Evolutionary conservation across 92 coral and sea anemone species (phyloP).

Genomic region (Zoanthus gigantus): DNA sequence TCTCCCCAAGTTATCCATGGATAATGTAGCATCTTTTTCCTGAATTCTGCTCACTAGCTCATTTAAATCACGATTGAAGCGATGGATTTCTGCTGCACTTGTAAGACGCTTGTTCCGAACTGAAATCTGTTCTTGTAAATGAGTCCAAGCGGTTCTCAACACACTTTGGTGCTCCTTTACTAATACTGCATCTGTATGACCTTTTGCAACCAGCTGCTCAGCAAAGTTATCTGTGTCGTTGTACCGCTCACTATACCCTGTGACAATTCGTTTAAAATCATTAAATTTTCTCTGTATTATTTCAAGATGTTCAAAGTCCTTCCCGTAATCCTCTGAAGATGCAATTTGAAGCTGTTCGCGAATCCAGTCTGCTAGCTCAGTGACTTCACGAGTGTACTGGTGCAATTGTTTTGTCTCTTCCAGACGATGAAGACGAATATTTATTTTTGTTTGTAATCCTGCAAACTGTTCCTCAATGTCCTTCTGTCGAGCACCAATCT

Average conservation of each 20-base stretch:
- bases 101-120: slow-evolving; percentile 87
- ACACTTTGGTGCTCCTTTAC: slow-evolving; percentile 97
- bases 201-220: slow-evolving; percentile 90
- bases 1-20: slow-evolving; percentile 90
- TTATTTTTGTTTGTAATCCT: slow-evolving; percentile 84
- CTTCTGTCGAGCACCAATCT: slow-evolving; percentile 82
- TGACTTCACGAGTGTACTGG: slow-evolving; percentile 90
- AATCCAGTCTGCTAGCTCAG: slow-evolving; percentile 93
- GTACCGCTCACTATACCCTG: slow-evolving; percentile 81
- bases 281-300: slow-evolving; percentile 85
- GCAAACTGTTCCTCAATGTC: slow-evolving; percentile 92
- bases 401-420: slow-evolving; percentile 91
- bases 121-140: slow-evolving; percentile 84
- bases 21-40: slow-evolving; percentile 85
- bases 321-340: slow-evolving; percentile 95
- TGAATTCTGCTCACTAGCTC: slow-evolving; percentile 92
- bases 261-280: slow-evolving; percentile 82
- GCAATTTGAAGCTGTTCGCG: slow-evolving; percentile 91
- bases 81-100: slow-evolving; percentile 95
- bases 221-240: slow-evolving; percentile 89
- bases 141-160: slow-evolving; percentile 93
- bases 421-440: slow-evolving; percentile 79
- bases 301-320: slow-evolving; percentile 96
- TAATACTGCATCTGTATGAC: slow-evolving; percentile 91
- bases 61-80: slow-evolving; percentile 93